Percentiles rank a stretch among this genome's conserved stretches.
Evolutionary conservation across 2,888 invertebrate genomes (phyloP).

Genomic region (Koerneria pararmatus): DNA sequence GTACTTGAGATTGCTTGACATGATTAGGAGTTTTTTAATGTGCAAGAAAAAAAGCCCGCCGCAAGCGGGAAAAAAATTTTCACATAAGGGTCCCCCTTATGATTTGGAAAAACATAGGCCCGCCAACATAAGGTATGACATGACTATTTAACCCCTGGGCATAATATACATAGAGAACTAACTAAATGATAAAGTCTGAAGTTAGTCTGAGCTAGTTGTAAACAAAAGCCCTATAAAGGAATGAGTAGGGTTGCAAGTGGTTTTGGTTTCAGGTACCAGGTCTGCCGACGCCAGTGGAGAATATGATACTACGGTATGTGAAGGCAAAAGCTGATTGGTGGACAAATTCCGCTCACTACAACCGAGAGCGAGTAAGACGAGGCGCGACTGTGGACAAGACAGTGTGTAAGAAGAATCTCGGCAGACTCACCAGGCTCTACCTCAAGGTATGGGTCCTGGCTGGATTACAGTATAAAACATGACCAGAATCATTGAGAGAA

Average conservation of each 20-base stretch:
- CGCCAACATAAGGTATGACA: too few relatives aligned
- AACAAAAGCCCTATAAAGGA: background rate
- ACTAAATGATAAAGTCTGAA: background rate
- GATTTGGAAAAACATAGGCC: too few relatives aligned
- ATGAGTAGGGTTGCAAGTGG: background rate
- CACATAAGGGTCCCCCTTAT: too few relatives aligned
- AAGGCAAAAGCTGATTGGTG: constrained; percentile 99
- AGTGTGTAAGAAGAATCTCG: constrained; percentile 98
- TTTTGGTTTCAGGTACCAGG: constrained; percentile 77
- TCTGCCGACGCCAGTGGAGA: constrained; percentile 95
- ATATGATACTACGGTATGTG: constrained; percentile 98
- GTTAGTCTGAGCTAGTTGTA: background rate
- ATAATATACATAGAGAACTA: background rate
- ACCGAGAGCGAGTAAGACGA: constrained; percentile 91
- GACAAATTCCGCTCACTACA: constrained; percentile 99
- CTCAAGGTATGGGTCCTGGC: constrained; percentile 69
- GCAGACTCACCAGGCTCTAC: constrained; percentile 90
- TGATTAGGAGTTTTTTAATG: too few relatives aligned
- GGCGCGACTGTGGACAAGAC: constrained; percentile 99
- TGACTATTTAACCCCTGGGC: too few relatives aligned
- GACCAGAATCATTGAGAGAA: background rate
- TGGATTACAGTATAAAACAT: background rate
- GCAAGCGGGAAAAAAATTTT: too few relatives aligned
- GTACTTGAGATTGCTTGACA: too few relatives aligned
- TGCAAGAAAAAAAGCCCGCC: too few relatives aligned